These are phyloP conservation scores for Nomada goodeniana DNA, from an alignment of 2,888 invertebrate species.

Conservation along the genomic window DNA sequence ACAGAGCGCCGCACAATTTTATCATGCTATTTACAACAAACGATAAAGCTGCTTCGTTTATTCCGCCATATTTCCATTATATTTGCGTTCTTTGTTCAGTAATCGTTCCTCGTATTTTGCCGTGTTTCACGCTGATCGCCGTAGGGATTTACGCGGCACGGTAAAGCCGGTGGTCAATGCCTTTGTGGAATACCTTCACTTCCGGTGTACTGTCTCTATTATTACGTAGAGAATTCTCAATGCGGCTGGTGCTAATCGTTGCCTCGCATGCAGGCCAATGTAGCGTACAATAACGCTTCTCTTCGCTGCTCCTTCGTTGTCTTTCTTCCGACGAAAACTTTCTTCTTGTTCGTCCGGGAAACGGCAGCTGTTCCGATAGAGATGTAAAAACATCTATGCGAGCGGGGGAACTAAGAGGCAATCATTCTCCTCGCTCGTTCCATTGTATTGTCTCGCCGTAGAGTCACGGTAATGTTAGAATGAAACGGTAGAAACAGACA, in stretches of 20 bases:
- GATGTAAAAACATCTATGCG: slow-evolving; percentile 45
- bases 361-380: slow-evolving; percentile 49
- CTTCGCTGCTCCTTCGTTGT: slow-evolving; percentile 25
- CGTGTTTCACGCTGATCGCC: slow-evolving; percentile 15
- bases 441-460: slow-evolving; percentile 31
- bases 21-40: too few relatives aligned
- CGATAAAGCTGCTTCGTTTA: background rate
- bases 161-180: background rate
- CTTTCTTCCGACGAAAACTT: slow-evolving; percentile 36
- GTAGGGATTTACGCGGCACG: slow-evolving; percentile 9
- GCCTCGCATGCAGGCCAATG: slow-evolving; percentile 69
- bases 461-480: slow-evolving; percentile 9
- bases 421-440: slow-evolving; percentile 30
- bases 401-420: slow-evolving; percentile 44
- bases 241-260: slow-evolving; percentile 65
- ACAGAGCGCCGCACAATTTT: too few relatives aligned
- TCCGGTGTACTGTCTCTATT: slow-evolving; percentile 39
- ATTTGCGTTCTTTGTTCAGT: background rate
- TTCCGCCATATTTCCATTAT: background rate
- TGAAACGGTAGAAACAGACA: background rate
- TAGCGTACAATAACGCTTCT: slow-evolving; percentile 48
- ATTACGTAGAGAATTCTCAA: slow-evolving; percentile 51
- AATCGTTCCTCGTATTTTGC: background rate
- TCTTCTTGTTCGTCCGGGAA: slow-evolving; percentile 35
- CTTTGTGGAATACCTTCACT: slow-evolving; percentile 32